These are phyloP conservation scores for Carcinoscorpius rotundicauda DNA, from an alignment of 1,140 invertebrate species.

Conservation along the genomic window DNA sequence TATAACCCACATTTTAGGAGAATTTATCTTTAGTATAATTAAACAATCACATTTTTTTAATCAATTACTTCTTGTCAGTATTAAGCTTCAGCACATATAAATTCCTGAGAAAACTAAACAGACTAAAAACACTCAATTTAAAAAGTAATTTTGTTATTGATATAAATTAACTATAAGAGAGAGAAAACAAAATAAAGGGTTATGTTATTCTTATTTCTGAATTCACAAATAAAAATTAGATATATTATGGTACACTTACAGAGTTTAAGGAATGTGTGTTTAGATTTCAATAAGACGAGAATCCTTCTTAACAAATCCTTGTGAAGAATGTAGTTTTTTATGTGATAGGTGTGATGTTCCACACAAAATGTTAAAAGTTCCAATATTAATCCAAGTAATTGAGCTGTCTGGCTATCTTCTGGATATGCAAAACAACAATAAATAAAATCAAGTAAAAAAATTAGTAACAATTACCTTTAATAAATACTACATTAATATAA, in stretches of 20 bases:
- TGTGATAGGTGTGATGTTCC: slow-evolving; percentile 98
- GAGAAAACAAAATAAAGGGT: background rate
- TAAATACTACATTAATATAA: too few relatives aligned
- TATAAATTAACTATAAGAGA: slow-evolving; percentile 2
- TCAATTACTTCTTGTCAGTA: too few relatives aligned
- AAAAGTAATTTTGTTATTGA: background rate
- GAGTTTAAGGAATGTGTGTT: slow-evolving; percentile 93
- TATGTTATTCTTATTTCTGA: too few relatives aligned
- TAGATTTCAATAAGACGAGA: slow-evolving; percentile 91
- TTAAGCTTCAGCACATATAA: too few relatives aligned
- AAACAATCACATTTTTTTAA: too few relatives aligned
- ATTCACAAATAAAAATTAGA: too few relatives aligned
- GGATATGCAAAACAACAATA: slow-evolving; percentile 20
- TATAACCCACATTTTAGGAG: too few relatives aligned
- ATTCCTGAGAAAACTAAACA: background rate
- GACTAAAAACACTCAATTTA: slow-evolving; percentile 3
- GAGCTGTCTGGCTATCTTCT: slow-evolving; percentile 94
- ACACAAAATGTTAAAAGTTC: slow-evolving; percentile 98
- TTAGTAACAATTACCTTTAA: too few relatives aligned
- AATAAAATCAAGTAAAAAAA: background rate
- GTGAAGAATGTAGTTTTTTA: slow-evolving; percentile 94
- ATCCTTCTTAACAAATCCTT: slow-evolving; percentile 91
- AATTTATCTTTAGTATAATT: too few relatives aligned
- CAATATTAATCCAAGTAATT: slow-evolving; percentile 83
- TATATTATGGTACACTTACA: slow-evolving; percentile 39